These are phyloP conservation scores for Merluccius polli DNA, from an alignment of 2,797 vertebrate genomes.

Conservation along the genomic window DNA sequence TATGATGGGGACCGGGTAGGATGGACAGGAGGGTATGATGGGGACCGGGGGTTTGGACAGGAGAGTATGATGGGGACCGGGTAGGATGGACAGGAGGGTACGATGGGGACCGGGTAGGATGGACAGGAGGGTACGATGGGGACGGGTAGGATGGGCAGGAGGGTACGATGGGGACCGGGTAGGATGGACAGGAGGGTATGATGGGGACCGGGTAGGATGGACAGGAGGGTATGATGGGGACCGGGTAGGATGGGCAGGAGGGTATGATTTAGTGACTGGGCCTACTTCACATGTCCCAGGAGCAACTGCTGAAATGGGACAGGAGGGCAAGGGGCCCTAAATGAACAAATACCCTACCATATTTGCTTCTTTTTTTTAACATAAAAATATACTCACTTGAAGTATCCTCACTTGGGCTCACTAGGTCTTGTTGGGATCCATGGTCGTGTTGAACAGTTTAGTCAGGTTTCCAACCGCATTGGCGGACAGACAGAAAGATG, in stretches of 20 bases:
- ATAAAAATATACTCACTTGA: conserved; percentile 90
- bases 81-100: no score
- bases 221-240: no score
- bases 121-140: no score
- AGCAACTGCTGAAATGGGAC: not conserved
- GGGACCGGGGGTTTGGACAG: no score
- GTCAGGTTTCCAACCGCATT: conserved; percentile 83
- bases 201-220: no score
- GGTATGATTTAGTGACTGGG: not conserved
- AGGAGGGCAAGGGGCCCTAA: not conserved
- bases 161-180: no score
- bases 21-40: no score
- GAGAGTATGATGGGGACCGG: no score
- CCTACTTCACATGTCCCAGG: not conserved
- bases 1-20: no score
- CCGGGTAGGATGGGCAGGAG: not conserved
- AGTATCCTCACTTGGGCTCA: conserved; percentile 98
- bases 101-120: no score
- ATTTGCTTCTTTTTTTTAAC: not conserved
- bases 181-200: no score
- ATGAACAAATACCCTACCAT: not conserved
- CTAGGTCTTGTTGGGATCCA: conserved; percentile 86
- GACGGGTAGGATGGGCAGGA: no score
- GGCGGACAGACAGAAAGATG: conserved; percentile 88
- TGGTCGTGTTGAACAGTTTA: conserved; percentile 83